phyloP scores from a whole-genome alignment of 1,140 invertebrate genomes.

The Epicauta chinensis region DNA sequence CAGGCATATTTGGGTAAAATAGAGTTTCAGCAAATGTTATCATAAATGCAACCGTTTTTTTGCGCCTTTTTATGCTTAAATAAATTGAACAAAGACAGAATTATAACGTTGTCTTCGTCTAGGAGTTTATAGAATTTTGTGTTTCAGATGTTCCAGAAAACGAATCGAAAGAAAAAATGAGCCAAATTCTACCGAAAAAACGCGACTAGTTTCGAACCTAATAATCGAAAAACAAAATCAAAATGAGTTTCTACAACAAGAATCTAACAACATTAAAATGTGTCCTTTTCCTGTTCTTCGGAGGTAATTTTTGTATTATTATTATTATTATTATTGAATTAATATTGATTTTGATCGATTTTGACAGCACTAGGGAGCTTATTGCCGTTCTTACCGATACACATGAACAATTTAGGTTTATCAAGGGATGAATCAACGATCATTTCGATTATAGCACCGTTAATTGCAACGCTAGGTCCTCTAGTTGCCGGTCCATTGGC shows the following conservation, averaged over 20 bases:
- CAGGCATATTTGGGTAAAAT: no score
- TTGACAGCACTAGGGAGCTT: conserved; percentile 65
- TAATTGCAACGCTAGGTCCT: conserved; percentile 63
- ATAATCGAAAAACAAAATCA: not conserved
- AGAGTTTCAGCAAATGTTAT: no score
- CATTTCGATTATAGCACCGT: conserved; percentile 66
- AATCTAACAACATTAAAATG: conserved; percentile 50
- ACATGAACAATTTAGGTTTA: conserved; percentile 64
- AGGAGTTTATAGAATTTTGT: no score
- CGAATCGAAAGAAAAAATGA: conserved; percentile 8
- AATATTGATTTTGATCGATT: conserved; percentile 12
- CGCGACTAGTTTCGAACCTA: no score
- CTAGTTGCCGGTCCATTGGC: conserved; percentile 60
- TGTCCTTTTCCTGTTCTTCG: conserved; percentile 50
- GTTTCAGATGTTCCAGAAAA: no score
- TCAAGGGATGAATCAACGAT: conserved; percentile 60
- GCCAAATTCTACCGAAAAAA: not conserved
- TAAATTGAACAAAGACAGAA: no score
- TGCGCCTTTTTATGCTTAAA: no score
- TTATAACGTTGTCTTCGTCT: no score
- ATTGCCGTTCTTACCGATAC: conserved; percentile 66
- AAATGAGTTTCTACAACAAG: conserved; percentile 24
- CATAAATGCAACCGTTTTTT: no score
- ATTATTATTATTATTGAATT: no score
- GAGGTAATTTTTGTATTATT: conserved; percentile 36